phyloP scores from a whole-genome alignment of 1,140 invertebrate species.

The Drosophila tristis region DNA sequence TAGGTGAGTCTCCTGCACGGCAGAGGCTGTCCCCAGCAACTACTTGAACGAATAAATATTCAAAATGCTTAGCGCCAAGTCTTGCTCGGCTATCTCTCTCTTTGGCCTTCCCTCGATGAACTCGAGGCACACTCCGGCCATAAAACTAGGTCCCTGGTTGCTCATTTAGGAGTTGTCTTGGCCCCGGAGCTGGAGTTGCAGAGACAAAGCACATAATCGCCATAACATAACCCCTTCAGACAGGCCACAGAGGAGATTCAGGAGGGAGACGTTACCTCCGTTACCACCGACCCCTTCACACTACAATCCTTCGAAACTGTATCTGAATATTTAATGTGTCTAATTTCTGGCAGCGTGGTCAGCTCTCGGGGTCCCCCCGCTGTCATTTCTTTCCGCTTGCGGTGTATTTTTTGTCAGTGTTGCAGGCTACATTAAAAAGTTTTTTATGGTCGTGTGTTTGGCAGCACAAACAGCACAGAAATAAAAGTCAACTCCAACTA shows the following conservation, averaged over 20 bases:
- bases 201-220: constrained; percentile 59
- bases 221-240: constrained; percentile 49
- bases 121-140: constrained; percentile 35
- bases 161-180: constrained; percentile 59
- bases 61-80: constrained; percentile 62
- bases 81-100: constrained; percentile 21
- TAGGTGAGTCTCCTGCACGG: constrained; percentile 12
- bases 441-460: constrained; percentile 72
- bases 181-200: constrained; percentile 17
- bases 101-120: constrained; percentile 32
- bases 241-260: no score
- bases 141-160: constrained; percentile 64
- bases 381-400: constrained; percentile 14
- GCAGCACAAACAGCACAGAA: constrained; percentile 51
- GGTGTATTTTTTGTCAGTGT: constrained; percentile 13
- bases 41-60: constrained; percentile 65
- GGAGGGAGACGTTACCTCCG: no score
- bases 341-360: constrained; percentile 64
- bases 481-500: constrained; percentile 54
- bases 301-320: constrained; percentile 24
- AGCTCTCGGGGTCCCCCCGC: constrained; percentile 8
- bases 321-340: constrained; percentile 69
- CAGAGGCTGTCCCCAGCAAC: constrained; percentile 22
- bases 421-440: constrained; percentile 66
- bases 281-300: no score